Evolutionary conservation across 2,888 invertebrate genomes (phyloP).

Genomic region (Ceriagrion tenellum): DNA sequence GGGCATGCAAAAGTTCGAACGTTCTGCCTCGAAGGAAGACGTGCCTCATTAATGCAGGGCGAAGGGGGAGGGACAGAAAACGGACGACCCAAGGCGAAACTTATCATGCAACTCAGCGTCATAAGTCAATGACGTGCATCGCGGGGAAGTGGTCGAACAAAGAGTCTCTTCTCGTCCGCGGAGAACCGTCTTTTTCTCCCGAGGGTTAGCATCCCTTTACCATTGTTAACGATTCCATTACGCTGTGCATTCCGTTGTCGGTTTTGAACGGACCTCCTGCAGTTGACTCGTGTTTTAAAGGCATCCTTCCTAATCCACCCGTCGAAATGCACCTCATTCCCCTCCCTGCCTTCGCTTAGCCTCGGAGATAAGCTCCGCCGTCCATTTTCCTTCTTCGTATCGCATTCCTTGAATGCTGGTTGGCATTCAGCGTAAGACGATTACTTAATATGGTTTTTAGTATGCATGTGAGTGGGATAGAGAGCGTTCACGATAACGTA

Average conservation of each 20-base stretch:
- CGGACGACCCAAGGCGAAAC: not conserved
- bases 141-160: not conserved
- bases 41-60: slow-evolving; percentile 5
- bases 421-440: no score
- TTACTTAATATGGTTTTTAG: no score
- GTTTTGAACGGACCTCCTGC: slow-evolving; percentile 46
- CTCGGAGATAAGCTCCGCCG: not conserved
- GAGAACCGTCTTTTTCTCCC: not conserved
- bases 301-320: slow-evolving; percentile 30
- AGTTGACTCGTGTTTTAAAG: slow-evolving; percentile 47
- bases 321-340: slow-evolving; percentile 9
- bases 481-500: no score
- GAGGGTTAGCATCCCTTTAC: slow-evolving; percentile 13
- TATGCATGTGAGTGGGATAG: no score
- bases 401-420: not conserved
- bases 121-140: slow-evolving; percentile 33
- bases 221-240: slow-evolving; percentile 65
- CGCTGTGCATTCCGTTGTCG: slow-evolving; percentile 46
- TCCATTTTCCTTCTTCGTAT: slow-evolving; percentile 22
- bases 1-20: not conserved
- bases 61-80: not conserved
- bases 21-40: not conserved
- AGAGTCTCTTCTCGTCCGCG: not conserved
- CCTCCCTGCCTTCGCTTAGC: not conserved
- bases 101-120: not conserved